phyloP scores from a whole-genome alignment of 2,888 invertebrate species.

The Yponomeuta sedellus region DNA sequence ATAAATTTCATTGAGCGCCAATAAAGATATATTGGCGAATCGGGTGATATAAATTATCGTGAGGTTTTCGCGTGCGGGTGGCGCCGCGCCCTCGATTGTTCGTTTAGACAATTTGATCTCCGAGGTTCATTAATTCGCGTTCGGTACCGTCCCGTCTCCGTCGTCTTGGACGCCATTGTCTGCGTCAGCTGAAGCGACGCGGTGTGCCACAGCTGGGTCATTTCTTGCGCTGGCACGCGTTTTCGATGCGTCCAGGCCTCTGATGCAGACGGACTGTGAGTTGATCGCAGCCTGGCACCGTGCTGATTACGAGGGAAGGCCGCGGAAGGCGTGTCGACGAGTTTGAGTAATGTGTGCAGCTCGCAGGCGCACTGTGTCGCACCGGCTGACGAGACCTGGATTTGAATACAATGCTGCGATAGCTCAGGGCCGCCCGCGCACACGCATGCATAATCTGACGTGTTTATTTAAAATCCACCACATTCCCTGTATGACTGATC shows the following conservation, averaged over 20 bases:
- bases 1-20: conserved; percentile 21
- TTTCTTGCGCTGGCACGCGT: neutral
- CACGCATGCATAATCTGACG: conserved; percentile 63
- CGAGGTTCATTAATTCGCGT: conserved; percentile 20
- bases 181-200: conserved; percentile 15
- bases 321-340: conserved; percentile 26
- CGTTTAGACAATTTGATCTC: conserved; percentile 18
- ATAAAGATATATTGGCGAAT: conserved; percentile 21
- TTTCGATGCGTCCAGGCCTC: no score
- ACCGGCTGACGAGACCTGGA: conserved; percentile 48
- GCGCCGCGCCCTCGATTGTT: conserved; percentile 24
- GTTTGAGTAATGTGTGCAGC: conserved; percentile 42
- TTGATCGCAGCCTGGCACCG: neutral
- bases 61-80: conserved; percentile 15
- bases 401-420: conserved; percentile 74
- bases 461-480: conserved; percentile 57
- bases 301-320: conserved; percentile 9
- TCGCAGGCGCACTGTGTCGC: conserved; percentile 33
- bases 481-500: conserved; percentile 49
- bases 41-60: conserved; percentile 18
- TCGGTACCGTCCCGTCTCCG: neutral
- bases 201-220: neutral
- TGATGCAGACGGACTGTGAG: no score
- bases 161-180: conserved; percentile 14
- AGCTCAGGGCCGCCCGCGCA: conserved; percentile 64